Conservation (phyloP, 2,113 vertebrate genomes). For the Acanthisitta chloris region DNA sequence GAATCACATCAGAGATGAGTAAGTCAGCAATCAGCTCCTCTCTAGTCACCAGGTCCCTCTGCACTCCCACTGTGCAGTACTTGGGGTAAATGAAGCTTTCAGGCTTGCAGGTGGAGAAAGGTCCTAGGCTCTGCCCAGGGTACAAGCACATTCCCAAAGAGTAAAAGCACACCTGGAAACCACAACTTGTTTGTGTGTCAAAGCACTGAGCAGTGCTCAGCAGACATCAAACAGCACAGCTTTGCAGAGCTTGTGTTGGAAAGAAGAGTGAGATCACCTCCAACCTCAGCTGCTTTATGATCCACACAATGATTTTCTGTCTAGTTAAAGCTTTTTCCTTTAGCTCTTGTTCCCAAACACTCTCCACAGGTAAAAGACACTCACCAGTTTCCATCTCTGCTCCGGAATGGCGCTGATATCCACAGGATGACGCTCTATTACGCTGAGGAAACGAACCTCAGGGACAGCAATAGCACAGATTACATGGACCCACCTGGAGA, state of each 20-base stretch:
- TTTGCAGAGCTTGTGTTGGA: not conserved
- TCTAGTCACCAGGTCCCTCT: not conserved
- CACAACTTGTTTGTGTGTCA: not conserved
- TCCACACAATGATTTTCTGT: not conserved
- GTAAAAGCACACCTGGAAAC: not conserved
- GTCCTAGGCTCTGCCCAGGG: not conserved
- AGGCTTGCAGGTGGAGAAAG: not conserved
- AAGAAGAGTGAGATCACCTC: not conserved
- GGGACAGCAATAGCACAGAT: conserved; percentile 93
- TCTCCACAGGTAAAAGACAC: not conserved
- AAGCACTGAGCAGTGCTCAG: not conserved
- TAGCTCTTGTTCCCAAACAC: not conserved
- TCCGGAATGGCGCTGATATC: conserved; percentile 89
- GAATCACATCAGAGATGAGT: not conserved
- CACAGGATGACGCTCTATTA: conserved; percentile 88
- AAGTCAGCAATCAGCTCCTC: not conserved
- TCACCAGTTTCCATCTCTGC: conserved; percentile 90
- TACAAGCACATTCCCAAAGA: not conserved
- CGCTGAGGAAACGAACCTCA: conserved; percentile 88
- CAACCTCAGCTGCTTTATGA: not conserved
- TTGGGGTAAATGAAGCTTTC: fast-evolving
- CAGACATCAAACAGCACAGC: not conserved
- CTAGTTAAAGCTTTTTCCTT: not conserved
- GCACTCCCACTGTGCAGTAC: fast-evolving
- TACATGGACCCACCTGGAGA: conserved; percentile 90